Evolutionary conservation across 2,113 vertebrate species (phyloP), one percentile per base, ranked within the genome.

Genomic region (Sporophila hypoxantha): DNA sequence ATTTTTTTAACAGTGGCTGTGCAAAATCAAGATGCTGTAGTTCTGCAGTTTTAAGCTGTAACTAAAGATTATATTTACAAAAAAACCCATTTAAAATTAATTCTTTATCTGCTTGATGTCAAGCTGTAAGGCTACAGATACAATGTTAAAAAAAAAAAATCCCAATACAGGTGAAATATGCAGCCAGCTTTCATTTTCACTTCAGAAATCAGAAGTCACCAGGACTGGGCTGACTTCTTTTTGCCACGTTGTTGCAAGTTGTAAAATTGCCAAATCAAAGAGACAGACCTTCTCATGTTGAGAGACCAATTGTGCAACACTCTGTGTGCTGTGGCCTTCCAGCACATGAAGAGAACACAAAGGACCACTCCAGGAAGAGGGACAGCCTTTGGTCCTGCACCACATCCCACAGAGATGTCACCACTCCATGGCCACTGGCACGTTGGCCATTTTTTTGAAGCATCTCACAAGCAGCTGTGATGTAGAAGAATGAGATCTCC

Each of bases 131-230:
- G 19, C 59, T 77, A 61, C 17, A 57, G 50, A 86, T 6, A 34
- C 4, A 19, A 6, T 9, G 18, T 27, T 49, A 5, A 37, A 64
- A 53, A 61, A 37, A 41, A 26, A 19, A 10, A 16, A 25, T n/a
- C 0, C 0, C 25, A 44, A 9, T 16, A 9, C 1, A 12, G 10
- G 22, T 42, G 15, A 82, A 66, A 65, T 5, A 39, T 0, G 0
- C 46, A 68, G 46, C 10, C 25, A 64, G 26, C 30, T 71, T 60
- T 86, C 42, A 44, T 30, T 80, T 76, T 78, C 13, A 75, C 21
- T 83, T 84, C 16, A 23, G 37, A 46, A 47, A 53, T 34, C 19
- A 52, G 47, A 17, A 53, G 9, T 14, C 14, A 44, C 30, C 20
- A 61, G 32, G 21, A 77, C 17, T 3, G 9, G 22, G 50, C 7